phyloP scores from a whole-genome alignment of 2,797 vertebrate species.

The Enteromius unitaeniatus region DNA sequence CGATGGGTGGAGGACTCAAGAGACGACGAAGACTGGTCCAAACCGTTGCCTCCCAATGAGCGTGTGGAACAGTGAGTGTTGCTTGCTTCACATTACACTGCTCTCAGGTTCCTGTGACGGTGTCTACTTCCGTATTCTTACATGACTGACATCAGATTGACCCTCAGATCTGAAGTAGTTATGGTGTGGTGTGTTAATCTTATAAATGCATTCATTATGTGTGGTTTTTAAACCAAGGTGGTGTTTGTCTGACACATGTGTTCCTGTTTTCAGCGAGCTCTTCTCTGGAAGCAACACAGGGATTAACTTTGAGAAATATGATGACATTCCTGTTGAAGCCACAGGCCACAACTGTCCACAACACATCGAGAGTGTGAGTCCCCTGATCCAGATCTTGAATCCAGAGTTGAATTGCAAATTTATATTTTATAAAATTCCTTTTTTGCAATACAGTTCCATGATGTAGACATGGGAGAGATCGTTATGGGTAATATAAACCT shows the following conservation, averaged over 20 bases:
- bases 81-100: neutral
- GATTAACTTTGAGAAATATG: constrained; percentile 99
- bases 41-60: constrained; percentile 91
- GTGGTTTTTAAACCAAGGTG: neutral
- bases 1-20: constrained; percentile 91
- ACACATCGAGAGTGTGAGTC: constrained; percentile 95
- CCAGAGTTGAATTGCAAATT: too few species aligned
- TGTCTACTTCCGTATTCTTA: too few species aligned
- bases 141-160: neutral
- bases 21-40: constrained; percentile 97
- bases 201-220: neutral
- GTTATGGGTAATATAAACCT: constrained; percentile 96
- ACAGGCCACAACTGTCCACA: constrained; percentile 92
- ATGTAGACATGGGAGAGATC: constrained; percentile 98
- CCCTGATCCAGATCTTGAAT: neutral
- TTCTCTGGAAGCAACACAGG: constrained; percentile 96
- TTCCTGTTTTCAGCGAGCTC: constrained; percentile 82
- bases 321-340: constrained; percentile 98
- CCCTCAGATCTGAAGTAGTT: neutral
- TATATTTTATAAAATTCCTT: neutral
- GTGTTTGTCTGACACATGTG: neutral
- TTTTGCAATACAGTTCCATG: constrained; percentile 86
- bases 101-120: neutral
- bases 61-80: constrained; percentile 90
- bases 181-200: neutral